Base-by-base conservation (phyloP, 2,113 vertebrate genomes). In the Scytalopus superciliaris region DNA sequence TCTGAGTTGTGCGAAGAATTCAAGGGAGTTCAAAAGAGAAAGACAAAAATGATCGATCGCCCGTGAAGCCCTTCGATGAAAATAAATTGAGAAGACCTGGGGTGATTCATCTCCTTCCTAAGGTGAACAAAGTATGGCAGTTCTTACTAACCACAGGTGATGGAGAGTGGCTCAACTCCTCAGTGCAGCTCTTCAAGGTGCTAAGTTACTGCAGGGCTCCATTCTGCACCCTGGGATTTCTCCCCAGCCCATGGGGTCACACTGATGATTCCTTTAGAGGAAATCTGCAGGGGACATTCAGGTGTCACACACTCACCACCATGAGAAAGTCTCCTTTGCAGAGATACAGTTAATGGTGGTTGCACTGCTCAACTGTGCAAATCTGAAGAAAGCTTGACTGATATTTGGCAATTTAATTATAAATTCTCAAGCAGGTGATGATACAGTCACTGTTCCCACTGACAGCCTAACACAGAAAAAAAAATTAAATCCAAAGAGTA, bases 201-300 rank as follows among this genome's bases (percentile, higher is more conserved):
- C 76, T 6, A 21, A 39, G 53, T 68, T 67, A 30, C 56, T 69
- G 24, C 78, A 49, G 35, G 2, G 39, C 13, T 14, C 44, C 12
- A 1, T 47, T 45, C 69, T n/a, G 64, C 1, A 0, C 0, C 1
- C 52, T 30, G 24, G 50, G 35, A 7, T 35, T 60, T 55, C 55
- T 87, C 45, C 70, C 52, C 9, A 12, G 30, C n/a, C 68, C 64
- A 5, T 16, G 1, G 0, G 14, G 59, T n/a, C 56, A n/a, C 0
- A 2, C 45, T 14, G 37, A 50, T 2, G 3, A 21, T 49, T 55
- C 33, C 47, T 23, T 47, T 7, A 52, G 31, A n/a, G 60, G 44
- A 10, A 21, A 19, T 31, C 50, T 47, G 47, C 68, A 27, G 68
- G 6, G 37, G 79, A 12, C 17, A n/a, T 27, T 33, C 33, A 21